These are phyloP conservation scores for Latheticus oryzae DNA, from an alignment of 2,888 invertebrate species.

Conservation along the genomic window DNA sequence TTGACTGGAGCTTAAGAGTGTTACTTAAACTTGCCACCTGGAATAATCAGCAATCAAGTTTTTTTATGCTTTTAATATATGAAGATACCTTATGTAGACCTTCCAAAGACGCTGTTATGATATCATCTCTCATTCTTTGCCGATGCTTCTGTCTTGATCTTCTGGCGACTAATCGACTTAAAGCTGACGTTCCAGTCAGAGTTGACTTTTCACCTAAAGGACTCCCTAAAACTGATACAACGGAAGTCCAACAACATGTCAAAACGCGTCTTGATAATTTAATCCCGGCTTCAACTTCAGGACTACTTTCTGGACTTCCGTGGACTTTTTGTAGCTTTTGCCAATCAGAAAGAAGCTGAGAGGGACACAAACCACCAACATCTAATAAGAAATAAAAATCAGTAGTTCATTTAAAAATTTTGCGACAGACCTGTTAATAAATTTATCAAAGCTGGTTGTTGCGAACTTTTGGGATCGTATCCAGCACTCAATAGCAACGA, in stretches of 20 bases:
- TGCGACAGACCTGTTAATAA: slow-evolving; percentile 77
- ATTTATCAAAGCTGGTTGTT: slow-evolving; percentile 77
- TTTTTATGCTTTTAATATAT: slow-evolving; percentile 2
- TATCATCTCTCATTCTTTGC: slow-evolving; percentile 77
- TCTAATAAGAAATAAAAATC: slow-evolving; percentile 67
- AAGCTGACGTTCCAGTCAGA: slow-evolving; percentile 63
- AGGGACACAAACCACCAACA: slow-evolving; percentile 84
- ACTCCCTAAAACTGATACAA: slow-evolving; percentile 87
- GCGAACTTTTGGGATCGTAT: slow-evolving; percentile 69
- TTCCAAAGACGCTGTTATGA: slow-evolving; percentile 87
- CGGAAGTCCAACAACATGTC: slow-evolving; percentile 92
- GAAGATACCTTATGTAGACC: slow-evolving; percentile 81
- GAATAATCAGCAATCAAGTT: slow-evolving; percentile 1
- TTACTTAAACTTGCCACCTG: slow-evolving; percentile 91
- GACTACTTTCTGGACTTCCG: slow-evolving; percentile 74
- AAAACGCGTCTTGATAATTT: slow-evolving; percentile 82
- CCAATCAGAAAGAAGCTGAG: slow-evolving; percentile 89
- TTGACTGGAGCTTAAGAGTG: slow-evolving; percentile 85
- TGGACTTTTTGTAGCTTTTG: slow-evolving; percentile 84
- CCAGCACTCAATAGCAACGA: slow-evolving; percentile 79
- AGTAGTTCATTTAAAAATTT: not conserved
- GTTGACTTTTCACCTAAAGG: slow-evolving; percentile 72
- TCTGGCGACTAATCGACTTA: slow-evolving; percentile 72
- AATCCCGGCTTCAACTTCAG: slow-evolving; percentile 82
- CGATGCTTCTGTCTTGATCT: slow-evolving; percentile 67